Base-by-base conservation (phyloP, 2,797 vertebrate species). In the Pseudotriccus pelzelni region DNA sequence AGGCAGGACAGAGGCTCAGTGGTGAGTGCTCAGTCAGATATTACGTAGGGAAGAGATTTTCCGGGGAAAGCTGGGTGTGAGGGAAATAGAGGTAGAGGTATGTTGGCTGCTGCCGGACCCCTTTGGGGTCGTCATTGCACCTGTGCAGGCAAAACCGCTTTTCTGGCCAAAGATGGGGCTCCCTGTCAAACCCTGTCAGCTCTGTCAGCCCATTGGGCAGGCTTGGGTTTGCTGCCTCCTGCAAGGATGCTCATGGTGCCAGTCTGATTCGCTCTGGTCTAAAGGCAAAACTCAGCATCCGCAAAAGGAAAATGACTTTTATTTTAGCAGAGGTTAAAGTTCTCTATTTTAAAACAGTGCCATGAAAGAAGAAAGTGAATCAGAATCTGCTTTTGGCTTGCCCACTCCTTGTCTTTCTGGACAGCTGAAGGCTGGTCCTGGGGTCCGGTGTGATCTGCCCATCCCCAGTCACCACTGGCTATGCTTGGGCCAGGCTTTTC, bases 241-340 rank as follows among this genome's bases (percentile, higher is more conserved):
- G 36, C 34, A 47, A 30, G 14, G 49, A 36, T 47, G n/a, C 3
- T 4, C 8, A 0, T 4, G 13, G 37, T 77, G 25, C 36, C 2
- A 0, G 5, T 27, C 64, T 0, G 0, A 10, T 84, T 86, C 14
- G 4, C 27, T 28, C 41, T 3, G 2, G 20, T 62, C 55, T 75
- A 21, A 73, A 19, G 23, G 44, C 53, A 85, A 37, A 18, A 2
- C 34, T 43, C 34, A 11, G 69, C 39, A 74, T 10, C 18, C 36
- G 6, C 23, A 4, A 52, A 73, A 67, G 60, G 25, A 59, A 89
- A 80, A 28, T 0, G 1, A 3, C 18, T 46, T 90, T 69, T 84
- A 47, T 92, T 95, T 84, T 89, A 89, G n/a, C 12, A n/a, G 36
- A 76, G 19, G 12, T 32, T 53, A 27, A 59, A 58, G 32, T 83